These are phyloP conservation scores for Rhipidura dahli DNA, from an alignment of 2,113 vertebrate genomes.

Conservation along the genomic window DNA sequence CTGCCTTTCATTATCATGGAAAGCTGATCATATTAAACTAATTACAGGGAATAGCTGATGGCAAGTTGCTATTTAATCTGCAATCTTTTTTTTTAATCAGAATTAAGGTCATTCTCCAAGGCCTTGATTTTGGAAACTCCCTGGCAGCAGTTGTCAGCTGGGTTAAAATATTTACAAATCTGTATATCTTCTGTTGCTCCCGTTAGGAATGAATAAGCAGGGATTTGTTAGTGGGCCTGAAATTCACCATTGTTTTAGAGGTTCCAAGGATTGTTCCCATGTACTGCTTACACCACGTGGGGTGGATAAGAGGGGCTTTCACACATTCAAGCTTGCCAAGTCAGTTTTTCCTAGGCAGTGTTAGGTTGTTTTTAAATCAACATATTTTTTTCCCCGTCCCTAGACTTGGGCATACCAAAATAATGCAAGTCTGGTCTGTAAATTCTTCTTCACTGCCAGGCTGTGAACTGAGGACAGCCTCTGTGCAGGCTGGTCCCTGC, in stretches of 20 bases:
- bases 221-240: slow-evolving; percentile 21
- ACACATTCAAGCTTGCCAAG: slow-evolving; percentile 24
- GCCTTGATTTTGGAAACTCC: slow-evolving; percentile 49
- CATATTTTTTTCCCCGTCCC: background rate
- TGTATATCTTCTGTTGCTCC: background rate
- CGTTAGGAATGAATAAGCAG: slow-evolving; percentile 20
- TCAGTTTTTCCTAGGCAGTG: background rate
- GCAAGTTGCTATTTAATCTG: slow-evolving; percentile 61
- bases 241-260: slow-evolving; percentile 31
- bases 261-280: background rate
- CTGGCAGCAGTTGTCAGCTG: slow-evolving; percentile 44
- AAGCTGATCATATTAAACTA: slow-evolving; percentile 65
- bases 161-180: slow-evolving; percentile 60
- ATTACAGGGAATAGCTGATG: slow-evolving; percentile 57
- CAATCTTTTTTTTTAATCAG: background rate
- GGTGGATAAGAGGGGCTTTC: slow-evolving; percentile 9
- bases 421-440: background rate
- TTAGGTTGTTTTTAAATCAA: slow-evolving; percentile 6
- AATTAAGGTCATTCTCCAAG: slow-evolving; percentile 38
- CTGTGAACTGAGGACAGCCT: background rate
- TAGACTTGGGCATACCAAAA: background rate
- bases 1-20: slow-evolving; percentile 47
- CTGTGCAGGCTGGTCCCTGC: background rate
- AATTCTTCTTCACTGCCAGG: background rate
- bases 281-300: background rate